phyloP scores from a whole-genome alignment of 2,888 invertebrate species.

The Megaustenia siamemsis region DNA sequence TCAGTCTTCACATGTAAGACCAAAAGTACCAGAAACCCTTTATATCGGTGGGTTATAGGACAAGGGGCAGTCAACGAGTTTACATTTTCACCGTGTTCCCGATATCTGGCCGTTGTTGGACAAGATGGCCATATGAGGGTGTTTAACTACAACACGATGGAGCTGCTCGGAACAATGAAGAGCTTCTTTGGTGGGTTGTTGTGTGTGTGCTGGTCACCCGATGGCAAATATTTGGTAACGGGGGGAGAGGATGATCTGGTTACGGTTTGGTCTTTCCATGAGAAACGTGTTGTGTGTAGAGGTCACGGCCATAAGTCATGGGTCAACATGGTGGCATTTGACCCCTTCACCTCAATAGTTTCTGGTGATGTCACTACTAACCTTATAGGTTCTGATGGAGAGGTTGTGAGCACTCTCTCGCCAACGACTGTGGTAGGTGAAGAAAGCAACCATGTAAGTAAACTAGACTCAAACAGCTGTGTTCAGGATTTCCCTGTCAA shows the following conservation, averaged over 20 bases:
- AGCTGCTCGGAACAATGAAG: constrained; percentile 91
- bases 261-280: constrained; percentile 96
- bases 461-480: constrained; percentile 17
- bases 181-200: constrained; percentile 99
- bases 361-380: constrained; percentile 82
- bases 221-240: constrained; percentile 92
- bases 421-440: background rate
- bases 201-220: constrained; percentile 99
- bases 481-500: constrained; percentile 20
- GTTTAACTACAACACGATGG: constrained; percentile 98
- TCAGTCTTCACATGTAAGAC: constrained; percentile 97
- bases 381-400: constrained; percentile 39
- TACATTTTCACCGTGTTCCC: constrained; percentile 96
- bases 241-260: constrained; percentile 99
- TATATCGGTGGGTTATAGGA: constrained; percentile 86
- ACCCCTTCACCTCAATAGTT: constrained; percentile 83
- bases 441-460: constrained; percentile 47
- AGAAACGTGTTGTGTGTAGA: constrained; percentile 95
- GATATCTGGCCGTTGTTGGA: constrained; percentile 94
- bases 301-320: constrained; percentile 98
- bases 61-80: constrained; percentile 92
- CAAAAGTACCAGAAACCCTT: constrained; percentile 95
- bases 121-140: constrained; percentile 93
- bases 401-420: background rate
- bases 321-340: constrained; percentile 97